Conservation (phyloP, 2,888 invertebrate genomes). For the Diarsia dahlii region DNA sequence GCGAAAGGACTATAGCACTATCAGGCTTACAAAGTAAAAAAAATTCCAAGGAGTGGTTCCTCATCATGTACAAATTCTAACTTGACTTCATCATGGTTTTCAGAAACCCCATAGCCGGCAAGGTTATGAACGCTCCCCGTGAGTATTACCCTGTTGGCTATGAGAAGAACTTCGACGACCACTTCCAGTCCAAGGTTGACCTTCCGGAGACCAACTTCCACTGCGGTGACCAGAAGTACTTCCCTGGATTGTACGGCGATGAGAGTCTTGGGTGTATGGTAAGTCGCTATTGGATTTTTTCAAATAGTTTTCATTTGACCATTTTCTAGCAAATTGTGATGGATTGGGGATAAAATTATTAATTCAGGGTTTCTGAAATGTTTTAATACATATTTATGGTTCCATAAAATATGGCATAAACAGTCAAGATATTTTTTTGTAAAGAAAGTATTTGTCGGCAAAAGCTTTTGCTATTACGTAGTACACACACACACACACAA, state of each 20-base stretch:
- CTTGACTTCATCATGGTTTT: constrained; percentile 22
- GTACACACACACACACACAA: no score
- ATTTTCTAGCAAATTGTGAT: neutral
- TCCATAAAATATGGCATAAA: neutral
- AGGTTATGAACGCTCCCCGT: constrained; percentile 97
- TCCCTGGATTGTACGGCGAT: constrained; percentile 97
- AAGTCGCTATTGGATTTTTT: constrained; percentile 71
- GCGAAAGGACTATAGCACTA: neutral
- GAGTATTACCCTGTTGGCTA: constrained; percentile 97
- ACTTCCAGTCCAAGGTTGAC: constrained; percentile 96
- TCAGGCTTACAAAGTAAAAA: neutral
- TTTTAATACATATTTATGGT: no score
- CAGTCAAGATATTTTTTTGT: neutral
- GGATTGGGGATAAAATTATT: no score
- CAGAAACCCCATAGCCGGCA: constrained; percentile 84
- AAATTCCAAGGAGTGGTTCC: neutral
- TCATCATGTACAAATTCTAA: constrained; percentile 8
- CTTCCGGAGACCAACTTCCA: constrained; percentile 96
- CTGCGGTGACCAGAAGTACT: constrained; percentile 97
- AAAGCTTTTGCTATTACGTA: no score
- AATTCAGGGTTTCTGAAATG: neutral
- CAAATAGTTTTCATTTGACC: no score
- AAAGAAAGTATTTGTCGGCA: neutral
- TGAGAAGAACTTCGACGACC: constrained; percentile 97
- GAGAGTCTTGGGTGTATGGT: constrained; percentile 98